Evolutionary conservation across 2,113 vertebrate genomes (phyloP).

Genomic region (Rhea pennata): DNA sequence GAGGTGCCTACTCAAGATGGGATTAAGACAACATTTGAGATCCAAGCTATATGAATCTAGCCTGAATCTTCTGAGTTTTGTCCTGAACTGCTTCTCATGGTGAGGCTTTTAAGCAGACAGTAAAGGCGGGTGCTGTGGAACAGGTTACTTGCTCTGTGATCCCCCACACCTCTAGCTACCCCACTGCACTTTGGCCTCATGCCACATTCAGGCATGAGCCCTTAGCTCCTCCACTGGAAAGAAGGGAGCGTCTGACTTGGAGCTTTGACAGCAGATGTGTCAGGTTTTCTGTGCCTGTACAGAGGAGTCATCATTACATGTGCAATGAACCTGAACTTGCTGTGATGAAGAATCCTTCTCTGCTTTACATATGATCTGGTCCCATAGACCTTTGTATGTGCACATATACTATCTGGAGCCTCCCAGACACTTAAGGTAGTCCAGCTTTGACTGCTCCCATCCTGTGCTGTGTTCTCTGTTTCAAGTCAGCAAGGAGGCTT

Average conservation of each 20-base stretch:
- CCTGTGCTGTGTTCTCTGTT: background rate
- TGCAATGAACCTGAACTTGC: background rate
- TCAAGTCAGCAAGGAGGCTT: background rate
- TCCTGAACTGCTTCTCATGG: background rate
- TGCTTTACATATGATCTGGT: accelerated
- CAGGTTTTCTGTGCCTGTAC: background rate
- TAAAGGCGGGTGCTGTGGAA: background rate
- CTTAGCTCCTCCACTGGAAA: background rate
- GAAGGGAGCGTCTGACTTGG: background rate
- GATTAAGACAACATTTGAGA: background rate
- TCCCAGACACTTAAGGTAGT: too few relatives aligned
- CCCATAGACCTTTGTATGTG: background rate
- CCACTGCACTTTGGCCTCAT: background rate
- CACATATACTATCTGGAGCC: background rate
- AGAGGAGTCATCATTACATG: background rate
- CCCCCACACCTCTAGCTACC: background rate
- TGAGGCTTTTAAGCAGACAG: background rate
- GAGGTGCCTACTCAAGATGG: background rate
- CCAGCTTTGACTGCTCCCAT: background rate
- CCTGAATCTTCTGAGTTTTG: background rate
- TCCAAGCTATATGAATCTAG: background rate
- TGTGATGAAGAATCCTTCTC: background rate
- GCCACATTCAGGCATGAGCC: background rate
- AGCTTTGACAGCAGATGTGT: background rate
- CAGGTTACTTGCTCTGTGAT: background rate